These are phyloP conservation scores for Hyperopisus bebe DNA, from an alignment of 2,113 vertebrate genomes.

Conservation along the genomic window DNA sequence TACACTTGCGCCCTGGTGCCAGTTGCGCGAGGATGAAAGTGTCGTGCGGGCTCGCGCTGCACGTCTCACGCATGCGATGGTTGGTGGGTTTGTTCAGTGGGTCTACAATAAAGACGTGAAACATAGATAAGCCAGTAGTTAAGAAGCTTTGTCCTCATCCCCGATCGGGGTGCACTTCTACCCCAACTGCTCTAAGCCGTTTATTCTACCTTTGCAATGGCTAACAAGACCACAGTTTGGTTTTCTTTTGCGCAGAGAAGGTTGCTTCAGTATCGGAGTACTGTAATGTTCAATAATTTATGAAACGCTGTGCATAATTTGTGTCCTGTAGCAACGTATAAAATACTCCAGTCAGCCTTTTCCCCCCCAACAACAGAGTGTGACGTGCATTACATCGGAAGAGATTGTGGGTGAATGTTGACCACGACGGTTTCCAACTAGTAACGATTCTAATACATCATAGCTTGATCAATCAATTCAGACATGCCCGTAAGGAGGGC, in stretches of 20 bases:
- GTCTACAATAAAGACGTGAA: background rate
- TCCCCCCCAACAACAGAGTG: background rate
- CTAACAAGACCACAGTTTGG: background rate
- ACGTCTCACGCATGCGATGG: background rate
- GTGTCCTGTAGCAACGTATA: background rate
- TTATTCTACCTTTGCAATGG: background rate
- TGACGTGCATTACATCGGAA: background rate
- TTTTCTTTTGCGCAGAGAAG: background rate
- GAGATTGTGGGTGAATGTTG: background rate
- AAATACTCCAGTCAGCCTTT: background rate
- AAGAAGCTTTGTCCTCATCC: background rate
- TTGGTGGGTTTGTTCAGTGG: background rate
- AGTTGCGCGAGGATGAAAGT: background rate
- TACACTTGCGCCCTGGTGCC: background rate
- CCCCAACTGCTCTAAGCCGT: background rate
- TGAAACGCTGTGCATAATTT: slow-evolving; percentile 5
- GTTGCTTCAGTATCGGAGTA: background rate
- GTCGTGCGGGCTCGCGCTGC: background rate
- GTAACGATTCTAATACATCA: background rate
- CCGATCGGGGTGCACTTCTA: background rate
- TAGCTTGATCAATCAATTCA: background rate
- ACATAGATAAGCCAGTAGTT: background rate
- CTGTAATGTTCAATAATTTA: background rate
- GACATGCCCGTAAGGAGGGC: background rate
- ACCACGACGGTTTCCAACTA: background rate